Conservation (phyloP, 2,113 vertebrate species). For the Dicrurus megarhynchus region DNA sequence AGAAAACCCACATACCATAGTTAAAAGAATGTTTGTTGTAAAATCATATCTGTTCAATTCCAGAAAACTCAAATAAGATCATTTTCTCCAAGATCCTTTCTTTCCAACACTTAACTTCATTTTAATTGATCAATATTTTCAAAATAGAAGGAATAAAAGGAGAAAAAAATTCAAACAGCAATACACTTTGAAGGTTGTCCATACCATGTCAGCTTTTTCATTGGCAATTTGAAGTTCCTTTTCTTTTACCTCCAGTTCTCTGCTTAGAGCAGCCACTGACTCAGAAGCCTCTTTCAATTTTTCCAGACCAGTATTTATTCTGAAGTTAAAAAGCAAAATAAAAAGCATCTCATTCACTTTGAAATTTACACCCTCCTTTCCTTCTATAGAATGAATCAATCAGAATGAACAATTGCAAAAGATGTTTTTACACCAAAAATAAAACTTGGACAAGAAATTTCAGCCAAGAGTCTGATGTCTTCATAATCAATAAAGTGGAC, state of each 20-base stretch:
- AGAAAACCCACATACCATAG: not conserved
- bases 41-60: not conserved
- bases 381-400: not conserved
- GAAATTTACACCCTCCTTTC: not conserved
- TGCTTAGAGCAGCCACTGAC: slow-evolving; percentile 87
- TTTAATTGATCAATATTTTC: not conserved
- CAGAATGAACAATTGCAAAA: not conserved
- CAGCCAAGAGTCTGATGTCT: not conserved
- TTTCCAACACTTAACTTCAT: not conserved
- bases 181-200: not conserved
- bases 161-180: not conserved
- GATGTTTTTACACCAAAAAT: not conserved
- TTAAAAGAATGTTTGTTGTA: not conserved
- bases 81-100: not conserved
- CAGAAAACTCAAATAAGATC: not conserved
- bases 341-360: not conserved
- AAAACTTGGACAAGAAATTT: not conserved
- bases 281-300: slow-evolving; percentile 94
- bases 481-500: not conserved
- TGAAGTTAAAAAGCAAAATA: slow-evolving; percentile 47
- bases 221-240: slow-evolving; percentile 91
- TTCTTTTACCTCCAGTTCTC: slow-evolving; percentile 90
- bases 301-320: slow-evolving; percentile 92
- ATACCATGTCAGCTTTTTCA: slow-evolving; percentile 90
- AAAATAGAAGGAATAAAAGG: not conserved